Evolutionary conservation across 2,113 vertebrate species (phyloP), one percentile per base, ranked within the genome.

Genomic region (Actenoides hombroni): DNA sequence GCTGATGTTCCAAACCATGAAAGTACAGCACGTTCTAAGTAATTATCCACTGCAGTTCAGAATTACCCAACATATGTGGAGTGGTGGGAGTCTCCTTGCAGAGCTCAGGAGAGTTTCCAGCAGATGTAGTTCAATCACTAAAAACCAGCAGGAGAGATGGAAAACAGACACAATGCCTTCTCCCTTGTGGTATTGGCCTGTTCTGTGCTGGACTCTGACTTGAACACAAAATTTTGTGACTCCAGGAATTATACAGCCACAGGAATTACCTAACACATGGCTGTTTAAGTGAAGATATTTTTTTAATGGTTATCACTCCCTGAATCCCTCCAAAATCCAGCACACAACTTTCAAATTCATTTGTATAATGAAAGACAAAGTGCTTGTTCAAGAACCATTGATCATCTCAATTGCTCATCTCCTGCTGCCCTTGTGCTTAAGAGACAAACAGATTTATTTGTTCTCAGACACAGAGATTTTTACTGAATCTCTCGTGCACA

Each of bases 401-500:
- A 40, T 75, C 24, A n/a, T 57, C 39, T 56, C 70, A 67, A 0
- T 46, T 5, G 5, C 35, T 83, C 51, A 28, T 65, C 51, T 91
- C 7, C 33, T 53, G 39, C 29, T 74, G 11, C 40, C 6, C 19
- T 42, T 53, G 56, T 54, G 13, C 11, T 91, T 67, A 54, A 60
- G 13, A 83, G 8, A 29, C 3, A 18, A 17, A 13, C 11, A n/a
- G 24, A 10, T 61, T 16, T 18, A 20, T 46, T 10, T 4, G 42
- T 26, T 20, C 9, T 2, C 5, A 18, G 9, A 37, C 7, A 5
- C 1, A 46, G 18, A 21, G 37, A 14, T 46, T 92, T 90, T 78
- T 61, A 35, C 35, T 2, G 2, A 46, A 3, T 53, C 24, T 78
- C 18, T 79, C 35, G 28, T 65, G 20, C 14, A 4, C 0, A 0